A percentile compares a stretch with the other conserved stretches of the same genome.
Conservation (phyloP, 2,888 invertebrate species). For the Peribatodes rhomboidaria region DNA sequence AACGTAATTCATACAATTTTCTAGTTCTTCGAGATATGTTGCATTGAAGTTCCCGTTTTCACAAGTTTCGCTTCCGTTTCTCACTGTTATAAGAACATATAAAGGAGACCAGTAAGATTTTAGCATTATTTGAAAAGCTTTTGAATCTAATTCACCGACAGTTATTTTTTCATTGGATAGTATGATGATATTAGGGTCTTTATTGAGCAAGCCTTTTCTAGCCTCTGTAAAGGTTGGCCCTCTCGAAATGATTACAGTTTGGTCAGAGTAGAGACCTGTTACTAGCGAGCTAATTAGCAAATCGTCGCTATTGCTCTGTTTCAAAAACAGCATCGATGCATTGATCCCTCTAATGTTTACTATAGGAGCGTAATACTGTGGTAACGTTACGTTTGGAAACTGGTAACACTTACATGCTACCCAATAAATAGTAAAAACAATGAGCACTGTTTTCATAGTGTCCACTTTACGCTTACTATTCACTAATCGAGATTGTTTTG, state of each 20-base stretch:
- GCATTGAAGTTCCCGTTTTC: constrained; percentile 48
- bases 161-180: constrained; percentile 24
- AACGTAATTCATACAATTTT: constrained; percentile 57
- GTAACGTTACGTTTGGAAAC: constrained; percentile 20
- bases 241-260: constrained; percentile 33
- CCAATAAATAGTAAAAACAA: constrained; percentile 19
- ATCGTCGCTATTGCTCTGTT: constrained; percentile 23
- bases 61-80: constrained; percentile 50
- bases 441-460: constrained; percentile 22
- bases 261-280: constrained; percentile 26
- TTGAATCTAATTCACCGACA: constrained; percentile 22
- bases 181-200: constrained; percentile 34
- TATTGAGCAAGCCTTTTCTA: not conserved
- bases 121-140: constrained; percentile 21
- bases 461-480: constrained; percentile 1
- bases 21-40: constrained; percentile 41
- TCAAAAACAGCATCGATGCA: constrained; percentile 35
- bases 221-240: constrained; percentile 14
- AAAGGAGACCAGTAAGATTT: constrained; percentile 54
- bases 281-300: constrained; percentile 33
- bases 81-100: constrained; percentile 54
- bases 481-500: constrained; percentile 12
- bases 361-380: constrained; percentile 29
- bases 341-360: constrained; percentile 31
- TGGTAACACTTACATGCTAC: constrained; percentile 26